Conservation (phyloP, 1,140 invertebrate genomes). For the Aradophagus sp. region DNA sequence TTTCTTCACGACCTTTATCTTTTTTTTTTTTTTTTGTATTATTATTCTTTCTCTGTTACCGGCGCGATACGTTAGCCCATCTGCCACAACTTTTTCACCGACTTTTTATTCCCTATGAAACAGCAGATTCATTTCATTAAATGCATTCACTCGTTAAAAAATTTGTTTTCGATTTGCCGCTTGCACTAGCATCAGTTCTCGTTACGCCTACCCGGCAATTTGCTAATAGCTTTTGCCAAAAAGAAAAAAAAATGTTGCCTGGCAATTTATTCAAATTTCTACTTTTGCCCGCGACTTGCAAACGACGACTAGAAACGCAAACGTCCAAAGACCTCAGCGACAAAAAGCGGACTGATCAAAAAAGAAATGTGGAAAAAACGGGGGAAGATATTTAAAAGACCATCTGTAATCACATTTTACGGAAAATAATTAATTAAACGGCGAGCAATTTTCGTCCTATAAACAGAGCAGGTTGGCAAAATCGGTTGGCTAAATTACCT, state of each 20-base stretch:
- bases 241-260: too few species aligned
- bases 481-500: constrained; percentile 59
- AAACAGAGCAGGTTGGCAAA: constrained; percentile 65
- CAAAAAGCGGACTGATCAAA: too few species aligned
- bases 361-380: too few species aligned
- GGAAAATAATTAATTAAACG: constrained; percentile 39
- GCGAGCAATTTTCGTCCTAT: constrained; percentile 47
- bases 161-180: constrained; percentile 54
- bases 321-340: too few species aligned
- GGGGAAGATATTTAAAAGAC: too few species aligned
- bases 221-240: too few species aligned
- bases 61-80: constrained; percentile 48
- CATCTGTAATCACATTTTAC: constrained; percentile 31
- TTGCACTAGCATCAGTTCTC: constrained; percentile 23
- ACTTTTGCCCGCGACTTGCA: too few species aligned
- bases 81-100: constrained; percentile 41
- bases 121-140: constrained; percentile 63
- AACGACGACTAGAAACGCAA: too few species aligned
- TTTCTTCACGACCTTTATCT: constrained; percentile 19
- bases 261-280: too few species aligned
- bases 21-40: too few species aligned
- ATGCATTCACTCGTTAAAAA: constrained; percentile 50
- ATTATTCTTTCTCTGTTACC: too few species aligned
- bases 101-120: constrained; percentile 39
- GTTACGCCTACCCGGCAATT: constrained; percentile 60